Conservation (phyloP, 1,140 invertebrate species). For the Geopemphigus sp. region DNA sequence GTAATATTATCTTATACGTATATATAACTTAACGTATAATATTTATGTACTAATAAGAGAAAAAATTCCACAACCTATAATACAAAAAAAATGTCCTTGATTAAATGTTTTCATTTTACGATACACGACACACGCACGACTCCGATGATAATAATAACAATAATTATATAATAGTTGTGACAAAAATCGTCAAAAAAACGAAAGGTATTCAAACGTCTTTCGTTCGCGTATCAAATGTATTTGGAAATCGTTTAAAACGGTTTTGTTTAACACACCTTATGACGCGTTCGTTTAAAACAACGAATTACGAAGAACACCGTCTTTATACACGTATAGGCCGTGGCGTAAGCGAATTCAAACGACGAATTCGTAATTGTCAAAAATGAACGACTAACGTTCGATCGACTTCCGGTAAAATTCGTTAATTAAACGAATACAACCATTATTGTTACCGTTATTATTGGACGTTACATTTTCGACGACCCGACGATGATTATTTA, state of each 20-base stretch:
- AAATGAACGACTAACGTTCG: no score
- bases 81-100: conserved; percentile 24
- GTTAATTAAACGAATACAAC: no score
- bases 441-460: no score
- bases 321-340: no score
- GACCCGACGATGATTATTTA: no score
- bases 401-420: no score
- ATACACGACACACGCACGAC: conserved; percentile 11
- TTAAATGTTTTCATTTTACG: conserved; percentile 7
- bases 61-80: conserved; percentile 2
- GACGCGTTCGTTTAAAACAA: no score
- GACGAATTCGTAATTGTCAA: no score
- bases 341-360: no score
- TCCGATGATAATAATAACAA: conserved; percentile 1
- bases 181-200: no score
- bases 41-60: background rate
- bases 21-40: background rate
- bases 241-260: background rate
- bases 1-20: background rate
- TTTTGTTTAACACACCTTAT: background rate
- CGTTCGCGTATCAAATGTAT: background rate
- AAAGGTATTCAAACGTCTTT: conserved; percentile 9
- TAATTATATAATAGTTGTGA: conserved; percentile 7
- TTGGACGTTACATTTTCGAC: no score
- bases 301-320: no score